phyloP scores from a whole-genome alignment of 2,113 vertebrate species.

The Macrotus californicus region DNA sequence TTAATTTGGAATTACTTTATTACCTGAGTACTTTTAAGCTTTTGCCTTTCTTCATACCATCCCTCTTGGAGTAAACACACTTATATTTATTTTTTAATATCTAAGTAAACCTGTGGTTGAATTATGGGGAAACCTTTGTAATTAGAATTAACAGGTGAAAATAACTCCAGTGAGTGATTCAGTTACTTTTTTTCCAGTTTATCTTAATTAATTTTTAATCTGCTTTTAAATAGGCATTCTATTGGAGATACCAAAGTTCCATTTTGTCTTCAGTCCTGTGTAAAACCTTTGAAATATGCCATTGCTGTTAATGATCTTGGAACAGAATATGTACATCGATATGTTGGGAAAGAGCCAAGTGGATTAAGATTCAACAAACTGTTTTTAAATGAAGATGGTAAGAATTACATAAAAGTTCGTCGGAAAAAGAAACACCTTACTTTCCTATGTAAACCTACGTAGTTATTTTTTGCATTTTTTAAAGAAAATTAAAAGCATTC shows the following conservation, averaged over 20 bases:
- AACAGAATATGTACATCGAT: conserved; percentile 97
- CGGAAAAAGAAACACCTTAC: not conserved
- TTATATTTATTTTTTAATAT: not conserved
- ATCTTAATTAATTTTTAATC: conserved; percentile 40
- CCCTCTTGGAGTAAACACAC: not conserved
- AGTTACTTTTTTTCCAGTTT: not conserved
- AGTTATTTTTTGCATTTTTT: not conserved
- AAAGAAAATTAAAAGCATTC: not conserved
- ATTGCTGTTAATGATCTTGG: conserved; percentile 96
- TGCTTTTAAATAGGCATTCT: conserved; percentile 86
- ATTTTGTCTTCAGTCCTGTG: conserved; percentile 97
- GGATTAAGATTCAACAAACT: conserved; percentile 98
- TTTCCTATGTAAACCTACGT: conserved; percentile 25
- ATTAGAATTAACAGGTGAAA: conserved; percentile 33
- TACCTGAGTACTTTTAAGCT: not conserved
- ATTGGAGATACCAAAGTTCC: conserved; percentile 98
- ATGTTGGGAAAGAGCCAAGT: conserved; percentile 98
- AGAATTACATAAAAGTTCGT: conserved; percentile 63
- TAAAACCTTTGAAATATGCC: conserved; percentile 97
- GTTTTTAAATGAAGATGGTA: conserved; percentile 98
- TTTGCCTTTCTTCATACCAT: not conserved
- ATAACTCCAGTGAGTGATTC: not conserved
- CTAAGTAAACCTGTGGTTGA: conserved; percentile 8
- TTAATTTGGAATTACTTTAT: not conserved
- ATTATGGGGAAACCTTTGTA: not conserved